Base-by-base conservation (phyloP, 2,113 vertebrate genomes). In the Istiophorus platypterus region DNA sequence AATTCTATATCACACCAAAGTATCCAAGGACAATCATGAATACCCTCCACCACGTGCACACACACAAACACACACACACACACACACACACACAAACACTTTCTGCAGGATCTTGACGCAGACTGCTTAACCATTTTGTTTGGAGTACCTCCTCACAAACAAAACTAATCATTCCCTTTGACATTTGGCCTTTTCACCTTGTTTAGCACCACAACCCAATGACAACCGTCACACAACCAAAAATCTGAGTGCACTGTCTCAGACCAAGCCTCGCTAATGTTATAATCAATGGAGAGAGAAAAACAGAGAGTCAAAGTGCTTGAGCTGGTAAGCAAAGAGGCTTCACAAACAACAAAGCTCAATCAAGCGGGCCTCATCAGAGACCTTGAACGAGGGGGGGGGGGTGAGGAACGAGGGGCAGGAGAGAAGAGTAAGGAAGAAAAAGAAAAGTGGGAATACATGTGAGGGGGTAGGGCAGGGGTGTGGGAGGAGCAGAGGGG, bases 21-120 rank as follows among this genome's bases (percentile, higher is more conserved):
- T 83, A 88, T 81, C 73, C 86, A 92, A 92, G 91, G 88, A 84
- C 84, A 88, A 86, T 81, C 80, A 66, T 52, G 65, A 88, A 87
- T 84, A 69, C 72, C 57, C 71, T 84, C 65, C 26, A 41, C 49
- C 26, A 68, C 66, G 54, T 29, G 26, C 31, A 68, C 65, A 47
- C 74, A 54, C 56, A 49, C 62, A 57, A 71, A 58, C 68, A 70
- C 52, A 29, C 74, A 49, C 56, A 49, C 62, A 57, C 71, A 62
- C 72, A 70, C 52, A 29, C 52, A 70, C 51, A 24, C 78, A 37
- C 58, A 26, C 41, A 59, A 37, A 45, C 66, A 56, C 39, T 15
- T 41, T 66, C 57, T 0, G 4, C 64, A 51, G 31, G 34, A 56
- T 81, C 31, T 51, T 45, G 3, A 45, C 52, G 57, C 6, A 1